These are phyloP conservation scores for Scrobipalpa atriplicella DNA, from an alignment of 2,888 invertebrate species.

Conservation along the genomic window DNA sequence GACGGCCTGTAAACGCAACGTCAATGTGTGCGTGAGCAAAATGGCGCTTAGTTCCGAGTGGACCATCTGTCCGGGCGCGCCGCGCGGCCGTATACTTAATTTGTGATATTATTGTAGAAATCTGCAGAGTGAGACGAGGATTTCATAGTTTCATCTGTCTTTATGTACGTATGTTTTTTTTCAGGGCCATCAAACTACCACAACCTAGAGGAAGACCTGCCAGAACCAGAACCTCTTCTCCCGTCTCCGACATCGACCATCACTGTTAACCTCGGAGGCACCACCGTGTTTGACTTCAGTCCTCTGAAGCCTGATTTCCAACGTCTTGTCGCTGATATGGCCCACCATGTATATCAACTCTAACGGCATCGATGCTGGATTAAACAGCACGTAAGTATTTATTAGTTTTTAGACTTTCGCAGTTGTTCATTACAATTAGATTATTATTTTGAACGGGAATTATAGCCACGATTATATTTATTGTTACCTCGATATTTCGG, in stretches of 20 bases:
- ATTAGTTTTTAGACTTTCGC: too few species aligned
- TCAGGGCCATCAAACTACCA: conserved; percentile 22
- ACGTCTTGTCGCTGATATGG: conserved; percentile 66
- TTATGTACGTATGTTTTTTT: conserved; percentile 40
- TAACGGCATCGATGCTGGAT: conserved; percentile 57
- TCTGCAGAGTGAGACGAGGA: too few species aligned
- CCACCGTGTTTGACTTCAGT: conserved; percentile 50
- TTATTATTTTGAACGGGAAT: too few species aligned
- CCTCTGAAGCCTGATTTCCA: conserved; percentile 55
- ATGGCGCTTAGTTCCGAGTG: too few species aligned
- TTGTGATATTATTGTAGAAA: too few species aligned
- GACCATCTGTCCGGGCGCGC: too few species aligned
- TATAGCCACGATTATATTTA: too few species aligned
- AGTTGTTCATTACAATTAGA: too few species aligned
- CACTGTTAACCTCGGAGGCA: conserved; percentile 59
- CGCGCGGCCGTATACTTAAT: too few species aligned
- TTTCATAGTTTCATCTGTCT: neutral
- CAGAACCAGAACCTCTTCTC: conserved; percentile 52
- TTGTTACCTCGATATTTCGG: too few species aligned
- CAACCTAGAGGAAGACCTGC: conserved; percentile 35
- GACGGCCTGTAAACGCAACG: too few species aligned
- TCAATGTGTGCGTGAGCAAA: too few species aligned
- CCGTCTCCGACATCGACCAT: conserved; percentile 48
- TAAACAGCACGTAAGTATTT: conserved; percentile 65
- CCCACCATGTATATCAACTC: conserved; percentile 63